Conservation (phyloP, 2,888 invertebrate species). For the Petrophora chlorosata region DNA sequence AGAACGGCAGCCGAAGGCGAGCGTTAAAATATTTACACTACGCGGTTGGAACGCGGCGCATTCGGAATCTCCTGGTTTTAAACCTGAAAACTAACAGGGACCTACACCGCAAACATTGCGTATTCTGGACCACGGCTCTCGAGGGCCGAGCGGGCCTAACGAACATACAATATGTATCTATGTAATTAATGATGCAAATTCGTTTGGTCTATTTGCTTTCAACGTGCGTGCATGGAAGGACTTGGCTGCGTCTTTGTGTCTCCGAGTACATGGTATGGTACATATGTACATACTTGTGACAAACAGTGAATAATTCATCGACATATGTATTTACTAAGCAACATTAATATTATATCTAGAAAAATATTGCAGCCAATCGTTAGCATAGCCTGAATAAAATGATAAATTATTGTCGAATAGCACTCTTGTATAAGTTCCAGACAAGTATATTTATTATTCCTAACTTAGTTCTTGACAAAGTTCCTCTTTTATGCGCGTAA, state of each 20-base stretch:
- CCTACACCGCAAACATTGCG: slow-evolving; percentile 33
- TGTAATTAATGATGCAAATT: slow-evolving; percentile 19
- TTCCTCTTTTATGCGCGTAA: slow-evolving; percentile 32
- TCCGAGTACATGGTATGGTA: background rate
- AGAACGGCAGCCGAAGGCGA: slow-evolving; percentile 49
- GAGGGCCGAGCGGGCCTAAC: slow-evolving; percentile 17
- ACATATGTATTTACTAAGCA: too few relatives aligned
- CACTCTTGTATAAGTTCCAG: slow-evolving; percentile 7
- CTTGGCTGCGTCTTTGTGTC: background rate
- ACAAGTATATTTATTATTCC: slow-evolving; percentile 15
- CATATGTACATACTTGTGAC: too few relatives aligned
- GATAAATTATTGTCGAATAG: slow-evolving; percentile 11
- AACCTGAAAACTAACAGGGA: slow-evolving; percentile 47
- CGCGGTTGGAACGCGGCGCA: slow-evolving; percentile 59
- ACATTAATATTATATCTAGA: too few relatives aligned
- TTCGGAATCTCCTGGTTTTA: slow-evolving; percentile 44
- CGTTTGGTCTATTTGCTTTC: slow-evolving; percentile 2
- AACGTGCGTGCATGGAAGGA: slow-evolving; percentile 3
- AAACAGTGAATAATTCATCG: too few relatives aligned
- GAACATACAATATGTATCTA: slow-evolving; percentile 18
- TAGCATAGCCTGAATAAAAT: background rate
- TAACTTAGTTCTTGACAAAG: slow-evolving; percentile 15
- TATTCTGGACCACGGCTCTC: slow-evolving; percentile 11
- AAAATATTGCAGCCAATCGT: too few relatives aligned
- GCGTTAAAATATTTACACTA: slow-evolving; percentile 71